Conservation (phyloP, 1,140 invertebrate genomes). For the Sinonovacula constricta region DNA sequence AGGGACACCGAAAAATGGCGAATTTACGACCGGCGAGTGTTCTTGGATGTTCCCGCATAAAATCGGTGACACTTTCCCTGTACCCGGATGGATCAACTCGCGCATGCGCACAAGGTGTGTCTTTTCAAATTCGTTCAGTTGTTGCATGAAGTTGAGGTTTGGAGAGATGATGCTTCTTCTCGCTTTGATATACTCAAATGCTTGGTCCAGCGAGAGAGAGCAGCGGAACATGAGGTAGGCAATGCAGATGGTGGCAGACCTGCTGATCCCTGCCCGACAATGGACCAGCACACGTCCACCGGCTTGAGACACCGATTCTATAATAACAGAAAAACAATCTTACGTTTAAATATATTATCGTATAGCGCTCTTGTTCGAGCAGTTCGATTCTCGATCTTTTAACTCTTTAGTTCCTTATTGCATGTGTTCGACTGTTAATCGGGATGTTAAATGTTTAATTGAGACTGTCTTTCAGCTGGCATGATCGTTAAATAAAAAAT, state of each 20-base stretch:
- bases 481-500: no score
- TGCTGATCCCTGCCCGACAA: slow-evolving; percentile 95
- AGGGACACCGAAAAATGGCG: not conserved
- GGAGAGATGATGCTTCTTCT: slow-evolving; percentile 94
- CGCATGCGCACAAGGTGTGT: slow-evolving; percentile 11
- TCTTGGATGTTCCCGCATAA: not conserved
- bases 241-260: slow-evolving; percentile 95
- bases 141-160: slow-evolving; percentile 84
- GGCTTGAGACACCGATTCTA: slow-evolving; percentile 89
- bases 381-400: no score
- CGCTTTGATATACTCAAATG: slow-evolving; percentile 91
- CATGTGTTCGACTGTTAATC: no score
- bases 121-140: slow-evolving; percentile 81
- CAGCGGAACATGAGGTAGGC: slow-evolving; percentile 97
- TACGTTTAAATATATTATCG: no score
- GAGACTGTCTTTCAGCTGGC: no score
- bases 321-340: slow-evolving; percentile 77
- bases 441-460: no score
- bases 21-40: not conserved
- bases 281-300: slow-evolving; percentile 92
- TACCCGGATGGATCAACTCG: not conserved
- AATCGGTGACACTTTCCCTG: not conserved
- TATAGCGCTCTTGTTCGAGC: no score
- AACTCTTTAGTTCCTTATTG: no score
- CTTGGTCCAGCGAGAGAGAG: slow-evolving; percentile 89